Evolutionary conservation across 2,113 vertebrate genomes (phyloP).

Genomic region (Peromyscus polionotus): DNA sequence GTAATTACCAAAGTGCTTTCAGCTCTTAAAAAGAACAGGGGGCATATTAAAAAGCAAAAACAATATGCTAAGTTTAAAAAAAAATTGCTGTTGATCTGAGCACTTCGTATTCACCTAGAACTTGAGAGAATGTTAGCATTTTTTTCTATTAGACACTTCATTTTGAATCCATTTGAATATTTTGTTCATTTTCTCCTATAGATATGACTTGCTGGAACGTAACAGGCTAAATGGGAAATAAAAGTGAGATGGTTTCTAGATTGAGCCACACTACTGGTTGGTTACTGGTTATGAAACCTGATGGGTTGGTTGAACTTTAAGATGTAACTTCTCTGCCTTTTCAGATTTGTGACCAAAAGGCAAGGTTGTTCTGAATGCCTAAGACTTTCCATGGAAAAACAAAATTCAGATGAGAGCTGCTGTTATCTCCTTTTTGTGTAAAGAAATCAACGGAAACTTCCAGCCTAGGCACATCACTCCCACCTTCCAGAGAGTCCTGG

Average conservation of each 20-base stretch:
- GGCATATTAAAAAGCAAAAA: background rate
- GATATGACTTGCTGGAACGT: background rate
- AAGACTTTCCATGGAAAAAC: background rate
- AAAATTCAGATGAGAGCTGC: background rate
- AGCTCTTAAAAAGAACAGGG: background rate
- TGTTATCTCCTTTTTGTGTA: background rate
- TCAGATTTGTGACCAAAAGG: background rate
- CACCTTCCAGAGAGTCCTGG: background rate
- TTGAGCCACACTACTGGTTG: background rate
- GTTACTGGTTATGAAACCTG: conserved; percentile 10
- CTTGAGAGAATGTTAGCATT: conserved; percentile 60
- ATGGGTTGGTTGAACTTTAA: conserved; percentile 16
- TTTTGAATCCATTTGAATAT: background rate
- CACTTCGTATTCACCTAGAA: conserved; percentile 49
- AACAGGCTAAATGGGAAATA: background rate
- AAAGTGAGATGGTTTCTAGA: background rate
- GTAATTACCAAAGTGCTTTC: background rate
- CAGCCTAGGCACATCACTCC: accelerated
- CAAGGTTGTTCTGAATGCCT: background rate
- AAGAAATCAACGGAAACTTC: background rate
- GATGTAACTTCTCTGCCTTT: conserved; percentile 14
- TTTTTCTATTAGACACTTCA: conserved; percentile 40
- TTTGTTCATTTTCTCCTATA: conserved; percentile 36
- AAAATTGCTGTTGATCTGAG: conserved; percentile 2
- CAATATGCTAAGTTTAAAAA: background rate